These are phyloP conservation scores for Athene cunicularia DNA, from an alignment of 2,113 vertebrate genomes.

Conservation along the genomic window DNA sequence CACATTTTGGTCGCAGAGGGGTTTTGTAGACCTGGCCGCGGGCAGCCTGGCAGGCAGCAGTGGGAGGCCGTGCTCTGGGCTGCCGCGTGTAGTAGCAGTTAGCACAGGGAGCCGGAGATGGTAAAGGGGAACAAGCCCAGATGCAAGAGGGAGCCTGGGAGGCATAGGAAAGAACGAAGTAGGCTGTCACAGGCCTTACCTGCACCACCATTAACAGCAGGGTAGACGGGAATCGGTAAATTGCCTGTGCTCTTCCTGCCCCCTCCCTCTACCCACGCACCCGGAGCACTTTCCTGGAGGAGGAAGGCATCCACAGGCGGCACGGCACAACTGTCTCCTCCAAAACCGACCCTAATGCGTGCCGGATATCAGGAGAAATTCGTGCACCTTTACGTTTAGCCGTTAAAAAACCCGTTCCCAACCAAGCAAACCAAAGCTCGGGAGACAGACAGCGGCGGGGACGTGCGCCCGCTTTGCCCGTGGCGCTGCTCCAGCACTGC, in stretches of 20 bases:
- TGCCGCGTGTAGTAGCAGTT: neutral
- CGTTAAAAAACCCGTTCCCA: neutral
- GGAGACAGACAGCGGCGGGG: neutral
- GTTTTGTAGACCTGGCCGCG: rapidly evolving
- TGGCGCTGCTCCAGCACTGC: rapidly evolving
- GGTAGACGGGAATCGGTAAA: neutral
- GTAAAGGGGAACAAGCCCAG: neutral
- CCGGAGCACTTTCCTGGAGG: neutral
- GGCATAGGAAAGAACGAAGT: neutral
- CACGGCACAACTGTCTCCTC: neutral
- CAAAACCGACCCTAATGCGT: rapidly evolving
- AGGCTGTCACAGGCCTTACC: neutral
- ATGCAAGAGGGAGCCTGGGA: neutral
- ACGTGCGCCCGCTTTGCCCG: neutral
- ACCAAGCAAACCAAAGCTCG: neutral
- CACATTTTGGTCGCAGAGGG: rapidly evolving
- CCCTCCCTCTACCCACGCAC: neutral
- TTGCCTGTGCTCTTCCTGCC: neutral
- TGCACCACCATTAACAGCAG: neutral
- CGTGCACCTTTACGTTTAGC: neutral
- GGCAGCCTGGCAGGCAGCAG: neutral
- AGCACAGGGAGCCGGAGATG: neutral
- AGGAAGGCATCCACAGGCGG: neutral
- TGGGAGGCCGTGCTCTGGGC: rapidly evolving
- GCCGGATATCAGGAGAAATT: neutral